Conservation (phyloP, 2,797 vertebrate species). For the Arctocebus calabarensis region DNA sequence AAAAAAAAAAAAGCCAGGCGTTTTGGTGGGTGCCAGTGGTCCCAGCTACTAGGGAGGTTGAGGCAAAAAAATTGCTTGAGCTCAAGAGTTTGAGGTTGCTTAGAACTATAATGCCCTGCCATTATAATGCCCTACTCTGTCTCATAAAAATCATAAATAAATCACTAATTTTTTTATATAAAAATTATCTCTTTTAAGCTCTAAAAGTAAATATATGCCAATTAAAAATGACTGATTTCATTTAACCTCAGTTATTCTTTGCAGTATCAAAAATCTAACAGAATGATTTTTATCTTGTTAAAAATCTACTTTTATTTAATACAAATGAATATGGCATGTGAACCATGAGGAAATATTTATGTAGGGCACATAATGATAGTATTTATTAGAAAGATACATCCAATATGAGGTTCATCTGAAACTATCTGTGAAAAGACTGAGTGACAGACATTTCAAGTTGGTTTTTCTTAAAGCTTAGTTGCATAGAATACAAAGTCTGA, state of each 20-base stretch:
- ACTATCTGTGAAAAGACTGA: background rate
- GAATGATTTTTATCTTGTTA: background rate
- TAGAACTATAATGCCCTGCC: too few relatives aligned
- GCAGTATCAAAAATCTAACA: background rate
- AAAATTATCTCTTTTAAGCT: background rate
- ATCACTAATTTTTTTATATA: background rate
- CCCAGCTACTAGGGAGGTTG: too few relatives aligned
- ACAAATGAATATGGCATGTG: background rate
- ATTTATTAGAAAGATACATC: background rate
- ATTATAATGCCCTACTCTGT: too few relatives aligned
- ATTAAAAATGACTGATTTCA: background rate
- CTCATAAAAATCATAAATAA: too few relatives aligned
- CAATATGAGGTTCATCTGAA: background rate
- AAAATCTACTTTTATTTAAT: conserved; percentile 9
- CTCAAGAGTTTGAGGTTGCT: too few relatives aligned
- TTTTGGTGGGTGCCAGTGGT: too few relatives aligned
- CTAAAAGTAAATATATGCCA: background rate
- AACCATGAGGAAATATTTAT: background rate
- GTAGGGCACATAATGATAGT: background rate
- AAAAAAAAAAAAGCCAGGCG: too few relatives aligned
- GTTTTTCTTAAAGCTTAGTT: background rate
- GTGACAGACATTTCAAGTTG: background rate
- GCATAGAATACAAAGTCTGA: background rate
- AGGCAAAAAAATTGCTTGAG: too few relatives aligned
- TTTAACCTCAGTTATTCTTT: conserved; percentile 8